Evolutionary conservation across 2,797 vertebrate species (phyloP).

Genomic region (Monodelphis domestica): DNA sequence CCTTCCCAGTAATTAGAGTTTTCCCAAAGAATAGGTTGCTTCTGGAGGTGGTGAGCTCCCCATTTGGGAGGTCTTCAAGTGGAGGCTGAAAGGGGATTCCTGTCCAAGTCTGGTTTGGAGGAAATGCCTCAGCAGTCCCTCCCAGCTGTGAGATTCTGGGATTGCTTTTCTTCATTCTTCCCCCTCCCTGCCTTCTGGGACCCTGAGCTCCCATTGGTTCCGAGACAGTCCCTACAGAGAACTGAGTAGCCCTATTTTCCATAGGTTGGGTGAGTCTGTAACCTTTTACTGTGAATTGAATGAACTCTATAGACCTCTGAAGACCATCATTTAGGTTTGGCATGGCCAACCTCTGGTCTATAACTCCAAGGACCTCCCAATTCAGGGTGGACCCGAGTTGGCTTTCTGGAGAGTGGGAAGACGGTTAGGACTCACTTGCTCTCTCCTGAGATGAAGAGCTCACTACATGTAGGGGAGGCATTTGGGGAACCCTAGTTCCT

Average conservation of each 20-base stretch:
- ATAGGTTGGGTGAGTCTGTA: background rate
- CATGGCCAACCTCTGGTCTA: background rate
- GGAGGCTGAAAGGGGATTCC: background rate
- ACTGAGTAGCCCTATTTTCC: background rate
- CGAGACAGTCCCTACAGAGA: background rate
- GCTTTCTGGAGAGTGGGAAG: background rate
- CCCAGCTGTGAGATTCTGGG: background rate
- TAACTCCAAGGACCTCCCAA: background rate
- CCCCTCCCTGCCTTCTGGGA: background rate
- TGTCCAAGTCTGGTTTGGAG: background rate
- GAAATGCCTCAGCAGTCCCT: no score
- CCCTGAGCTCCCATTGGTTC: background rate
- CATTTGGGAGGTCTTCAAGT: background rate
- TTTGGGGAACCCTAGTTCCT: background rate
- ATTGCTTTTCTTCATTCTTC: background rate
- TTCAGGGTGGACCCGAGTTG: background rate
- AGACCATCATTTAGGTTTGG: background rate
- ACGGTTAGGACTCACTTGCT: background rate
- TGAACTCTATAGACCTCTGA: background rate
- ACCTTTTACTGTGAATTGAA: background rate
- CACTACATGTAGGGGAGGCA: background rate
- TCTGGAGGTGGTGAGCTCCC: background rate
- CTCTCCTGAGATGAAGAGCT: background rate
- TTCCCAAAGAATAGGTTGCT: background rate
- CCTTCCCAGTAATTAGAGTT: background rate